phyloP scores from a whole-genome alignment of 2,888 invertebrate species.

The Lathronympha strigana region DNA sequence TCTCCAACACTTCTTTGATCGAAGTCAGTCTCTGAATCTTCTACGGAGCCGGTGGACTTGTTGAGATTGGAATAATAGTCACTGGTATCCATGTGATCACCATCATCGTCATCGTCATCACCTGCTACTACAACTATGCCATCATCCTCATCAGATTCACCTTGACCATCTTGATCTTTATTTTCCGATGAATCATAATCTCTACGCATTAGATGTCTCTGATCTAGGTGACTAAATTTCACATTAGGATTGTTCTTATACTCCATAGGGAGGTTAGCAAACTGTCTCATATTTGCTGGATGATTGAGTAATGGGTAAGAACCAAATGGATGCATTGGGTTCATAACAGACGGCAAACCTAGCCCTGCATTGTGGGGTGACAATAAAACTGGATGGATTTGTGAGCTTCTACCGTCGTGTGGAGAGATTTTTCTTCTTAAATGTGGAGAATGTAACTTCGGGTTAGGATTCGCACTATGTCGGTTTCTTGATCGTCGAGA shows the following conservation, averaged over 20 bases:
- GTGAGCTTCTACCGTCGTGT: constrained; percentile 95
- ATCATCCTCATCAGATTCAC: constrained; percentile 88
- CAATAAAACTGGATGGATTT: constrained; percentile 91
- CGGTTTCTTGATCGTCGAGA: constrained; percentile 97
- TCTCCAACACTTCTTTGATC: constrained; percentile 77
- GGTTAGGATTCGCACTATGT: constrained; percentile 99
- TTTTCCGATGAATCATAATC: constrained; percentile 74
- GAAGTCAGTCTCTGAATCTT: constrained; percentile 75
- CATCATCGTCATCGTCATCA: constrained; percentile 89
- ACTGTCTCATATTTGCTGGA: constrained; percentile 86
- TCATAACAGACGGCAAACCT: constrained; percentile 86
- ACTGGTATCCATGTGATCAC: constrained; percentile 80
- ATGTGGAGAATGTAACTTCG: constrained; percentile 98
- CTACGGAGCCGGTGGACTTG: constrained; percentile 71
- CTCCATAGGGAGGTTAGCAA: constrained; percentile 75
- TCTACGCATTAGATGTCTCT: constrained; percentile 68
- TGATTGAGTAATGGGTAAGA: constrained; percentile 91
- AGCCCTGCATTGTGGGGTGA: constrained; percentile 88
- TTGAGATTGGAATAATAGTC: constrained; percentile 74
- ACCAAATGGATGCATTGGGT: constrained; percentile 90
- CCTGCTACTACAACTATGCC: constrained; percentile 92
- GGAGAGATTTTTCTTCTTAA: constrained; percentile 96
- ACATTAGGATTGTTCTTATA: constrained; percentile 78
- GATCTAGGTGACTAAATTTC: constrained; percentile 65
- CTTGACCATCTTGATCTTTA: constrained; percentile 86